phyloP scores from a whole-genome alignment of 2,888 invertebrate genomes.

The Nebria brevicollis region DNA sequence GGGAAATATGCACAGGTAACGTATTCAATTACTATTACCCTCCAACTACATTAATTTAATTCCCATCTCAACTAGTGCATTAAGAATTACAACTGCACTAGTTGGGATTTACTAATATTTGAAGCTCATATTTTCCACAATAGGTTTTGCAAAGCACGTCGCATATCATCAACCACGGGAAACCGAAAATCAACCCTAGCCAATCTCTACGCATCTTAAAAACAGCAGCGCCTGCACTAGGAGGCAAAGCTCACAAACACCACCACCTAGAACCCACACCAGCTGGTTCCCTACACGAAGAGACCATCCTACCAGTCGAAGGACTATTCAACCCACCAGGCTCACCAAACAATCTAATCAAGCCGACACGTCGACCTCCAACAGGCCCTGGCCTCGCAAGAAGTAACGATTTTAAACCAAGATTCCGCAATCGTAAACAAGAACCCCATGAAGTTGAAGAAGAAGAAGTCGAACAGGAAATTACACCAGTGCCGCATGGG shows the following conservation, averaged over 20 bases:
- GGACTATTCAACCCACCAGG: conserved; percentile 65
- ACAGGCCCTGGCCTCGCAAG: conserved; percentile 51
- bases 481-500: conserved; percentile 49
- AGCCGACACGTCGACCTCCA: conserved; percentile 66
- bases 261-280: conserved; percentile 74
- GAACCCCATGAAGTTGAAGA: conserved; percentile 58
- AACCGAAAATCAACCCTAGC: conserved; percentile 74
- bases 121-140: background rate
- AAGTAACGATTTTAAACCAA: conserved; percentile 55
- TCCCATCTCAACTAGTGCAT: no score
- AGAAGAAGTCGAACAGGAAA: conserved; percentile 55
- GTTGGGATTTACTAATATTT: background rate
- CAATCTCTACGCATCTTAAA: conserved; percentile 77
- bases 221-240: conserved; percentile 75
- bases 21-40: background rate
- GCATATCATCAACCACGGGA: conserved; percentile 67
- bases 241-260: conserved; percentile 64
- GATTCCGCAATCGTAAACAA: conserved; percentile 70
- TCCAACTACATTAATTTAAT: background rate
- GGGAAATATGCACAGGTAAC: conserved; percentile 85
- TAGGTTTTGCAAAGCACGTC: conserved; percentile 80
- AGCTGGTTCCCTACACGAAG: conserved; percentile 68
- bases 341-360: conserved; percentile 62
- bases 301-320: conserved; percentile 67
- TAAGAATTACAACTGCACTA: no score